Base-by-base conservation (phyloP, 1,140 invertebrate species). In the Polyergus mexicanus region DNA sequence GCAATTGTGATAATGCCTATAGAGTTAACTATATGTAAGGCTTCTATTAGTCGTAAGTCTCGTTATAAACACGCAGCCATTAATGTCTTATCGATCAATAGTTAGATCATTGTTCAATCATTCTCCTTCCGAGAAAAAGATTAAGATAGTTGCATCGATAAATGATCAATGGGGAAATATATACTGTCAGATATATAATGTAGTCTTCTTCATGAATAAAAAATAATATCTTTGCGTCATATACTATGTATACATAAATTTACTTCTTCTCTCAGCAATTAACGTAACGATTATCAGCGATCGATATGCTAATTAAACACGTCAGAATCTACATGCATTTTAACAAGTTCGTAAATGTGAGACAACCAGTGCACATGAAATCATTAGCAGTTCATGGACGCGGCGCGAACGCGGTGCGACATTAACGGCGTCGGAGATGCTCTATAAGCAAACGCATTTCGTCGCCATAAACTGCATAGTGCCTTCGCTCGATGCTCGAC, bases 1-100 rank as follows among this genome's bases (percentile, higher is more conserved):
- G 56, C 85, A 78, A 88, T 84, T 84, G 68, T 89, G 78, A 80
- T 86, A 86, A 58, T 58, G 66, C n/a, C 38, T n/a, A 65, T 32
- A 19, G 76, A 81, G 68, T 44, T 25, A 83, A 74, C 68, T 62
- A 62, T 62, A 62, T 83, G 78, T 83, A 60, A 72, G 78, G 44
- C 2, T 32, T 44, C 68, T 35, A 56, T 25, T 11, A 22, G 68
- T 72, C 47, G 62, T 62, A 13, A 60, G 28, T 44, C 16, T 32
- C 41, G 16, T 38, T 38, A n/a, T 16, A 56, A 16, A 80, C 77
- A 80, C 65, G 63, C 47, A 6, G 47, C 16, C 68, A 83, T 83
- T 72, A 69, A 60, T 83, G 47, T 83, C 47, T 19, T 54, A 58
- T 25, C 25, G 38, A 83, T 62, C 78, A 32, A 81, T 72, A 22